A percentile compares a stretch with the other conserved stretches of the same genome.
phyloP scores from a whole-genome alignment of 2,888 invertebrate genomes.

The Ophioninae sp. region DNA sequence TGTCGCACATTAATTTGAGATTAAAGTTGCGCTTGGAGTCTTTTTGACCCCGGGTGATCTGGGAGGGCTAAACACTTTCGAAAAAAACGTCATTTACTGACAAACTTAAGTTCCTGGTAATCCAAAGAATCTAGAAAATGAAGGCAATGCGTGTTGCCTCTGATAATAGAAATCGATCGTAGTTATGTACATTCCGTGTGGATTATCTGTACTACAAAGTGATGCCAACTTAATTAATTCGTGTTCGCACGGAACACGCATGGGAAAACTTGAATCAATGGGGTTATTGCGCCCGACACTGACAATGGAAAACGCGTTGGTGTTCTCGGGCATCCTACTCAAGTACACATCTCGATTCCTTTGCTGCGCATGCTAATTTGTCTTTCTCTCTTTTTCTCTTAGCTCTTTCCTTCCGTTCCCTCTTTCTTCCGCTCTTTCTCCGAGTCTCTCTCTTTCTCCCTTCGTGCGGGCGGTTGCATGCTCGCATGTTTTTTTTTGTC shows the following conservation, averaged over 20 bases:
- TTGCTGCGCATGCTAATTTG: constrained; percentile 6
- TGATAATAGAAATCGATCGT: not conserved
- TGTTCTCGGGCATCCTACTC: constrained; percentile 62
- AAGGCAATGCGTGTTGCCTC: not conserved
- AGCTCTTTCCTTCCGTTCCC: too few species aligned
- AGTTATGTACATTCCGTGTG: too few species aligned
- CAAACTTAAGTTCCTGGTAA: too few species aligned
- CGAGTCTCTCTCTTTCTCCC: not conserved
- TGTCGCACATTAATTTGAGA: too few species aligned
- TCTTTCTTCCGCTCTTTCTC: not conserved
- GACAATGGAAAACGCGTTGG: constrained; percentile 60
- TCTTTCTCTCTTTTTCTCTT: not conserved
- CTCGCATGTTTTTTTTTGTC: not conserved
- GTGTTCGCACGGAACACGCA: constrained; percentile 23
- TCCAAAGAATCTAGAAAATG: not conserved
- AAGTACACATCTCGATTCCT: constrained; percentile 15
- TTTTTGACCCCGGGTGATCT: too few species aligned
- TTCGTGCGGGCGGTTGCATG: too few species aligned
- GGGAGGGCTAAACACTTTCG: too few species aligned
- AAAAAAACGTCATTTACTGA: too few species aligned
- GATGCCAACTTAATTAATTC: constrained; percentile 32
- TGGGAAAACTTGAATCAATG: constrained; percentile 39
- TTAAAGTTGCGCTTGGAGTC: too few species aligned
- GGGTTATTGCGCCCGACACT: constrained; percentile 64
- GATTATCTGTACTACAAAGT: not conserved